A percentile compares a stretch with the other conserved stretches of the same genome.
phyloP scores from a whole-genome alignment of 2,888 invertebrate genomes.

The Apamea sordens region DNA sequence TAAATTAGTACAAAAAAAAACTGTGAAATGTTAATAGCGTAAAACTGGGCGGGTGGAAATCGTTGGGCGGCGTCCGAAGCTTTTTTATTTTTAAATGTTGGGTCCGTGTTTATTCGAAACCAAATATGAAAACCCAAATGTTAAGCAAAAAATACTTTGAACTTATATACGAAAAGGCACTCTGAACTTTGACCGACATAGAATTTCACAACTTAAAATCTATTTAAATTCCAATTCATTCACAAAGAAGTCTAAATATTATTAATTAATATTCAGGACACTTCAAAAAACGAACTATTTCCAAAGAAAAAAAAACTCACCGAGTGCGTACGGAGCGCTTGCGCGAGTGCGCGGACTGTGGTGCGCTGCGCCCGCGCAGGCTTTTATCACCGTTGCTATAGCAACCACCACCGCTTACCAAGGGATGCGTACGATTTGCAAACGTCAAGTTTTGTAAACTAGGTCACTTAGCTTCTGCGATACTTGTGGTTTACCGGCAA shows the following conservation, averaged over 20 bases:
- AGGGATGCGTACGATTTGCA: conserved; percentile 65
- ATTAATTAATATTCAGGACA: conserved; percentile 47
- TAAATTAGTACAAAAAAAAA: background rate
- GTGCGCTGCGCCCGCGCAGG: conserved; percentile 68
- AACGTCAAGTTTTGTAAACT: conserved; percentile 71
- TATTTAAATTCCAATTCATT: background rate
- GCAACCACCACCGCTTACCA: conserved; percentile 77
- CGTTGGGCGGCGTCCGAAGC: background rate
- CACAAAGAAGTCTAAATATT: background rate
- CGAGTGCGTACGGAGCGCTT: conserved; percentile 85
- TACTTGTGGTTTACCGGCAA: conserved; percentile 54
- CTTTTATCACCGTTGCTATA: conserved; percentile 81
- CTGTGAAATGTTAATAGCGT: background rate
- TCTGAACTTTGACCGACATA: conserved; percentile 2
- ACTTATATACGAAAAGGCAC: conserved; percentile 17
- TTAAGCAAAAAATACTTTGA: background rate
- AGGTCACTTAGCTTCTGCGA: conserved; percentile 63
- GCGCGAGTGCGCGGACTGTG: conserved; percentile 84
- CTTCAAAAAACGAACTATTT: conserved; percentile 52
- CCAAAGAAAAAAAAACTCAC: conserved; percentile 78
- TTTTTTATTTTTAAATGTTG: background rate
- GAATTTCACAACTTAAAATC: conserved; percentile 17
- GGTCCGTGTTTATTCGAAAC: background rate
- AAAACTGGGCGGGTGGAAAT: conserved; percentile 38
- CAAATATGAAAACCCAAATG: background rate